Base-by-base conservation (phyloP, 2,113 vertebrate genomes). In the Perognathus longimembris region DNA sequence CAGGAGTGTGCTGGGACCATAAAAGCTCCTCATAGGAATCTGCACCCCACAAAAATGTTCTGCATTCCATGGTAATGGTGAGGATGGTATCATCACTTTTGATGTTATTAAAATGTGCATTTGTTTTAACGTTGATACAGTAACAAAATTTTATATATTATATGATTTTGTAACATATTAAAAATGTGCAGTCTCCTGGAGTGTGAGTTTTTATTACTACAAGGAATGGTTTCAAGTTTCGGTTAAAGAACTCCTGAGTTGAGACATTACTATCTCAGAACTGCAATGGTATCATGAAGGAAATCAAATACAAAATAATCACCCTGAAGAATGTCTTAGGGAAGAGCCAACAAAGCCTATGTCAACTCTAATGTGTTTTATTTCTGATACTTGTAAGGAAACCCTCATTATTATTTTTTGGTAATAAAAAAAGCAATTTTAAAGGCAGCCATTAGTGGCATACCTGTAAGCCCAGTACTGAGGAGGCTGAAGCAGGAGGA, bases 141-240 rank as follows among this genome's bases (percentile, higher is more conserved):
- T 73, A 71, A 42, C 40, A 75, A 83, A 74, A 42, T 59, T 69
- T 75, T 93, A 66, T n/a, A 57, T 5, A 67, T 24, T 36, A 63
- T 32, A 36, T 57, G 26, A 40, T 91, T 83, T 81, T 75, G 90
- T 38, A 92, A 79, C 34, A 73, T 79, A 38, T 63, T 9, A 45
- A 67, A 12, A 71, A 21, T 32, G 45, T 40, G 7, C 30, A 69
- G 66, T 38, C 88, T 88, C 92, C 20, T 12, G 81, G 12, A 64
- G 24, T 45, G 38, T 85, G 38, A 40, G n/a, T 78, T 81, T 66
- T 76, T n/a, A 82, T 90, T 57, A 59, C 5, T 17, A 71, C 59
- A 45, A 92, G 22, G n/a, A 92, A 88, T 28, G 88, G 3, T 76
- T 85, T 89, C 36, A 71, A 89, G 85, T 22, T 88, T 30, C 86